Evolutionary conservation across 2,797 vertebrate species (phyloP).

Genomic region (Ciconia nigra): DNA sequence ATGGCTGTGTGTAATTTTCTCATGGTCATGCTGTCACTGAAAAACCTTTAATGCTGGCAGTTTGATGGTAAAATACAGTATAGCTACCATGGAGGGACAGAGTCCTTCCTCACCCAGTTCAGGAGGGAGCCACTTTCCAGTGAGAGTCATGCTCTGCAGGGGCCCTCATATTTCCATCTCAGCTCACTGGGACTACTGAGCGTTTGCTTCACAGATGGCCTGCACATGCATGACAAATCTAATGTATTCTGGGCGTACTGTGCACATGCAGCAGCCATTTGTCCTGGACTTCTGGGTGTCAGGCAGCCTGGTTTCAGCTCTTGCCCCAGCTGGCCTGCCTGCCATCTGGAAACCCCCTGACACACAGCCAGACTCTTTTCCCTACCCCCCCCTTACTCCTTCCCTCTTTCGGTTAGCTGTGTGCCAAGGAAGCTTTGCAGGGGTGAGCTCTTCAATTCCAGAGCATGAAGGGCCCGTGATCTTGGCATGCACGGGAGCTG

Average conservation of each 20-base stretch:
- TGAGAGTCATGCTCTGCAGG: neutral
- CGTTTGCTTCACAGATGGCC: constrained; percentile 31
- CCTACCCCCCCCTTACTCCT: neutral
- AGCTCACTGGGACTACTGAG: neutral
- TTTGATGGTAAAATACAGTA: neutral
- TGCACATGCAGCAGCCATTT: neutral
- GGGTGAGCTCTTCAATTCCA: neutral
- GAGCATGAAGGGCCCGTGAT: fast-evolving
- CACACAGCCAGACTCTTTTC: neutral
- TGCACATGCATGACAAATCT: neutral
- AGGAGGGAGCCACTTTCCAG: neutral
- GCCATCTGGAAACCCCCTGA: neutral
- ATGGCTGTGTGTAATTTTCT: fast-evolving
- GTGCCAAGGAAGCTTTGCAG: neutral
- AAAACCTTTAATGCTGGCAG: neutral
- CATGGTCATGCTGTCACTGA: neutral
- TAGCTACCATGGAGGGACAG: neutral
- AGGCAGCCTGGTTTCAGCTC: neutral
- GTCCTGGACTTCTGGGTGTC: neutral
- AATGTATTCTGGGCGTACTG: neutral
- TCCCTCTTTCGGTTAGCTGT: neutral
- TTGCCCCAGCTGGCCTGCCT: constrained; percentile 2
- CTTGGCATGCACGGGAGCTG: fast-evolving
- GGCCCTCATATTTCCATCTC: neutral
- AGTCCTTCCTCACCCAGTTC: neutral